Base-by-base conservation (phyloP, 2,797 vertebrate genomes). In the Clarias fuscus region DNA sequence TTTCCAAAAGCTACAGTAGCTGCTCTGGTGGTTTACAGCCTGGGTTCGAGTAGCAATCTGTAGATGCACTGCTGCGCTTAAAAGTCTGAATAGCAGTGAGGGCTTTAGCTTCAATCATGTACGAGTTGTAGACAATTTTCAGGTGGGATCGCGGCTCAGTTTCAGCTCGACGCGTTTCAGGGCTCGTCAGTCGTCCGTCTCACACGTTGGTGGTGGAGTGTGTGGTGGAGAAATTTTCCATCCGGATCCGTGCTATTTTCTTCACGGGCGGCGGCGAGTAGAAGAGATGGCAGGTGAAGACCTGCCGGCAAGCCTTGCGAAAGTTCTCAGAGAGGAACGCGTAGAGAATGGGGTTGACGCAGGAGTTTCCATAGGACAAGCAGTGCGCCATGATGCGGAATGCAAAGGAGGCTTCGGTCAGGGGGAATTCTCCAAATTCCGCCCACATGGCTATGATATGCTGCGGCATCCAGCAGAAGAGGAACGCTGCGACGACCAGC, bases 371-470 rank as follows among this genome's bases (percentile, higher is more conserved):
- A 0, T 97, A 97, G 70, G 96, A 95, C 89, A 97, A 89, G 90
- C 95, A 96, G 90, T 96, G 96, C 0, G 96, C 95, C 76, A 95
- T 86, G 85, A 97, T 97, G 40, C 95, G 93, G 58, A 97, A 95
- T 7, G 91, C 95, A 22, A 97, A 97, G 79, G 96, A 94, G 82
- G 92, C 89, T 1, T 96, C 92, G 6, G 92, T 97, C 82, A 97
- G 91, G 0, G 96, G 96, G 86, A 97, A 97, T 0, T 17, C 85
- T 61, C 96, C 96, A 0, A 97, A 97, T 90, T 95, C 96, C 85
- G 94, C 96, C 96, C 97, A 97, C 95, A 96, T 95, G 13, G 91
- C 94, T 77, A 97, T 96, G 92, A 97, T 91, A 91, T 97, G 96
- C 81, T 97, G 95, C 0, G 96, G 96, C 92, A 96, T 93, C 96